Evolutionary conservation across 2,888 invertebrate genomes (phyloP).

Genomic region (Portevinia maculata): DNA sequence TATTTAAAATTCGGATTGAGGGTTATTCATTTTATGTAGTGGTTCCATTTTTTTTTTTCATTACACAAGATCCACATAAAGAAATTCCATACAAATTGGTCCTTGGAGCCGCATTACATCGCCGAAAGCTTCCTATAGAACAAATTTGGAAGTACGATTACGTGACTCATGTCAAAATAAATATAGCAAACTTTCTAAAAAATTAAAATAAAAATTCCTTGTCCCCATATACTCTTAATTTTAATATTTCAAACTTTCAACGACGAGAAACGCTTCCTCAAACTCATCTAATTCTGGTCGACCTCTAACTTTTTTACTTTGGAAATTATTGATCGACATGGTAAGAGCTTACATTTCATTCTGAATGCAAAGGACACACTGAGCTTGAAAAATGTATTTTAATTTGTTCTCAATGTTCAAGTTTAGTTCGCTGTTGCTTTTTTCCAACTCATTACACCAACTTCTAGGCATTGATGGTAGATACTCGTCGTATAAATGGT

Average conservation of each 20-base stretch:
- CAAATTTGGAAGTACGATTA: too few species aligned
- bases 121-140: too few species aligned
- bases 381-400: background rate
- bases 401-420: constrained; percentile 6
- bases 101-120: too few species aligned
- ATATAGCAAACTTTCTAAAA: too few species aligned
- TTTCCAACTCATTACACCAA: constrained; percentile 1
- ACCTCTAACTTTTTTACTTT: background rate
- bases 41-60: too few species aligned
- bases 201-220: background rate
- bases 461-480: constrained; percentile 10
- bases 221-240: background rate
- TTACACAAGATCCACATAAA: too few species aligned
- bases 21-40: too few species aligned
- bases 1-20: too few species aligned
- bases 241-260: background rate
- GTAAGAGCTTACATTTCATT: background rate
- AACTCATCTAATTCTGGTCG: background rate
- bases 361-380: background rate
- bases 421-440: background rate
- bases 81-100: too few species aligned
- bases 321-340: background rate
- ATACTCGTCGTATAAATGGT: constrained; percentile 26
- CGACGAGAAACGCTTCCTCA: background rate
- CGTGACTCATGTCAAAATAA: too few species aligned